Conservation (phyloP, 2,888 invertebrate genomes). For the Syrphus vitripennis region DNA sequence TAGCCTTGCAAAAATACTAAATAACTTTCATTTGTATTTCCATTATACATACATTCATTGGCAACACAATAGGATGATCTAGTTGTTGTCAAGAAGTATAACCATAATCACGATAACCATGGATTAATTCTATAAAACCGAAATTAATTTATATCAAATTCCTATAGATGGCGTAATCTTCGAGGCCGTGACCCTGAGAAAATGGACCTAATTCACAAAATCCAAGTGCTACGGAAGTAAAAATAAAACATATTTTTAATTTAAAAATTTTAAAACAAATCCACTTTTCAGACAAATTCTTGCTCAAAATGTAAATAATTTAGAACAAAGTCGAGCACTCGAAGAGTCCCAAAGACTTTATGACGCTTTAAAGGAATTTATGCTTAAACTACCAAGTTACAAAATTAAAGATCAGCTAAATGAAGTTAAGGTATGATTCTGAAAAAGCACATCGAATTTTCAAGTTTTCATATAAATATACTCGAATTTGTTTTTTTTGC, state of each 20-base stretch:
- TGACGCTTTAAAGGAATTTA: constrained; percentile 78
- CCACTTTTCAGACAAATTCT: constrained; percentile 76
- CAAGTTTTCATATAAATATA: too few species aligned
- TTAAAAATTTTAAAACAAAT: not conserved
- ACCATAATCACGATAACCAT: too few species aligned
- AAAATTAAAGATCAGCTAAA: constrained; percentile 79
- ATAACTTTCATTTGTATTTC: too few species aligned
- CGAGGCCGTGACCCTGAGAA: constrained; percentile 94
- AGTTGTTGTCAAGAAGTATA: too few species aligned
- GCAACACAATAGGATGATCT: too few species aligned
- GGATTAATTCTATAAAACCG: too few species aligned
- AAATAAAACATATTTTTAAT: too few species aligned
- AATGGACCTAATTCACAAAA: constrained; percentile 90
- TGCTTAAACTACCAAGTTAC: constrained; percentile 79
- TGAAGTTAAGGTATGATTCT: constrained; percentile 79
- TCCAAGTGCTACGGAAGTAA: constrained; percentile 91
- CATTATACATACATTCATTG: too few species aligned
- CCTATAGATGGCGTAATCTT: constrained; percentile 90
- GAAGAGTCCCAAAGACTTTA: constrained; percentile 79
- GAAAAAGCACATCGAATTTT: too few species aligned
- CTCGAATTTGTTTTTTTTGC: not conserved
- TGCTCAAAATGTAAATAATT: constrained; percentile 76
- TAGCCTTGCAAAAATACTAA: too few species aligned
- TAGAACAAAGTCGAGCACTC: constrained; percentile 78
- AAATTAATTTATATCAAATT: not conserved